Percentiles rank a stretch among this genome's conserved stretches.
These are phyloP conservation scores for Abscondita cerata DNA, from an alignment of 2,888 invertebrate genomes.

Conservation along the genomic window DNA sequence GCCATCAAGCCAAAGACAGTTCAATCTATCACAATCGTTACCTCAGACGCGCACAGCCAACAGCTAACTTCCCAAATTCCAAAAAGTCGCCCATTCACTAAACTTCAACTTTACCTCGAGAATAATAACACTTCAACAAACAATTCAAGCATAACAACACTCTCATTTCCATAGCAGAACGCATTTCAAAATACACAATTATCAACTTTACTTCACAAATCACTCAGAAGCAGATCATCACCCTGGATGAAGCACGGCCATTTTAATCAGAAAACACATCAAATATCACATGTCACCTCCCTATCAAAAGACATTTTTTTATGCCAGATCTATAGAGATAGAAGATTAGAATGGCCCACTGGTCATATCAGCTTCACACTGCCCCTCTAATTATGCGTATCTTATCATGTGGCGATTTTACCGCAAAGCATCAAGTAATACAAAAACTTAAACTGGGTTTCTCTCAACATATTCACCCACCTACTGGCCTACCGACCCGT, in stretches of 20 bases:
- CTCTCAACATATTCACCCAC: background rate
- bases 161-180: too few relatives aligned
- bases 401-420: background rate
- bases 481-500: background rate
- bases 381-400: constrained; percentile 23
- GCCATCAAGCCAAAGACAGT: too few relatives aligned
- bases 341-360: constrained; percentile 18
- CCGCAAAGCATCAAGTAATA: constrained; percentile 1
- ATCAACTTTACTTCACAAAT: too few relatives aligned
- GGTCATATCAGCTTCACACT: constrained; percentile 31
- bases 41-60: too few relatives aligned
- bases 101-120: too few relatives aligned
- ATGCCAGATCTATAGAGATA: constrained; percentile 16
- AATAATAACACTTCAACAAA: too few relatives aligned
- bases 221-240: constrained; percentile 12
- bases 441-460: background rate
- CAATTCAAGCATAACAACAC: too few relatives aligned
- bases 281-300: constrained; percentile 29
- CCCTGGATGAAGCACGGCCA: constrained; percentile 30
- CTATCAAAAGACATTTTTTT: constrained; percentile 28
- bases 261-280: constrained; percentile 32
- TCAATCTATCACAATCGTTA: too few relatives aligned
- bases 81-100: too few relatives aligned
- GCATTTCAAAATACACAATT: too few relatives aligned
- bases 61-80: too few relatives aligned